Conservation (phyloP, 1,140 invertebrate genomes). For the Brachionus manjavacas region DNA sequence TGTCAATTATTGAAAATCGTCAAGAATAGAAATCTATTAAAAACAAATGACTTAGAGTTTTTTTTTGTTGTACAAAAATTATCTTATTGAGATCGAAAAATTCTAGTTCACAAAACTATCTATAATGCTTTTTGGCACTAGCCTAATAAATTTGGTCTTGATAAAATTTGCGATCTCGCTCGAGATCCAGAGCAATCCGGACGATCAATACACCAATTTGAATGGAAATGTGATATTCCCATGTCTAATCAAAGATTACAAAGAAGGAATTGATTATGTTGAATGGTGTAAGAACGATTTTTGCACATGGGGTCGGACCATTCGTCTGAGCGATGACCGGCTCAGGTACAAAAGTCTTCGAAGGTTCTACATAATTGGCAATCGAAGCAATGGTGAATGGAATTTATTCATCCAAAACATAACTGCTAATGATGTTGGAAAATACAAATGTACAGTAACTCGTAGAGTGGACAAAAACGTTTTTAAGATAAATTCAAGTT, state of each 20-base stretch:
- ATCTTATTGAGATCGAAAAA: neutral
- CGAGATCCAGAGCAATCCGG: neutral
- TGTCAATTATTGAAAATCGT: neutral
- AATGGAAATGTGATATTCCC: neutral
- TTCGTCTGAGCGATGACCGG: neutral
- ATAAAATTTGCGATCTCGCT: neutral
- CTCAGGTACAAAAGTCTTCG: neutral
- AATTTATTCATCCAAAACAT: slow-evolving; percentile 30
- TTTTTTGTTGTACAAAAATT: neutral
- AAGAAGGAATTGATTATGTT: neutral
- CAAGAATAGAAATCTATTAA: neutral
- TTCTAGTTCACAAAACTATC: neutral
- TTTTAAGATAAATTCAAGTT: neutral
- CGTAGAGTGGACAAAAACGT: neutral
- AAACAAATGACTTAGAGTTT: slow-evolving; percentile 23
- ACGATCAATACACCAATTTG: neutral
- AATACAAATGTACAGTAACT: slow-evolving; percentile 34
- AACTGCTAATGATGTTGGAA: slow-evolving; percentile 6
- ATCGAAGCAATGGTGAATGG: slow-evolving; percentile 32
- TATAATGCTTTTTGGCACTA: neutral
- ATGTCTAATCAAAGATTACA: slow-evolving; percentile 18
- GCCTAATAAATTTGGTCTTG: neutral
- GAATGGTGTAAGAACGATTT: slow-evolving; percentile 42
- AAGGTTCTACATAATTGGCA: slow-evolving; percentile 15
- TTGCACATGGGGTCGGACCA: slow-evolving; percentile 33